These are phyloP conservation scores for Thamnophis sirtalis DNA, from an alignment of 2,113 vertebrate genomes.

Conservation along the genomic window DNA sequence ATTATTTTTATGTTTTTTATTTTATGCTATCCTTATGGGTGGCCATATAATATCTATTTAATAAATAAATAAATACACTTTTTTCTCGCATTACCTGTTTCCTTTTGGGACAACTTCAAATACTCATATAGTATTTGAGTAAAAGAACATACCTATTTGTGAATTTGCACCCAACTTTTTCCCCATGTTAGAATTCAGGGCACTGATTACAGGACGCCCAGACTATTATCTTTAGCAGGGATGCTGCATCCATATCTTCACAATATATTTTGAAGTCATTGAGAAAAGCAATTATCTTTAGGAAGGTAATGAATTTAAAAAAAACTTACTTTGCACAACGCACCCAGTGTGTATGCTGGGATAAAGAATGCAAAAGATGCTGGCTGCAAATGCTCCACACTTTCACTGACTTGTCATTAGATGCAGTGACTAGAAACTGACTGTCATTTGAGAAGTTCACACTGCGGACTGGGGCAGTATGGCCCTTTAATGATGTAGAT, in stretches of 20 bases:
- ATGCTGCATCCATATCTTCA: not conserved
- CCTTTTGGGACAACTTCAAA: not conserved
- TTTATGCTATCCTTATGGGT: not conserved
- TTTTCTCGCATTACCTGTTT: not conserved
- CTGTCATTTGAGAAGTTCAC: conserved; percentile 86
- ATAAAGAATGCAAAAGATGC: conserved; percentile 82
- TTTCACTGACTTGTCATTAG: conserved; percentile 91
- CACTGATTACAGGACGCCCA: not conserved
- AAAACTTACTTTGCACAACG: conserved; percentile 83
- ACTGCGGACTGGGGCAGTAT: conserved; percentile 83
- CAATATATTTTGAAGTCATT: not conserved
- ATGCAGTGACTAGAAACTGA: conserved; percentile 81
- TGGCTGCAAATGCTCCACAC: conserved; percentile 83
- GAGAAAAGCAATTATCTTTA: not conserved
- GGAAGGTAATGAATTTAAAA: conserved; percentile 4
- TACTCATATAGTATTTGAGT: too few species aligned
- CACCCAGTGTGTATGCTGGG: conserved; percentile 89
- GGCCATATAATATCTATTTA: not conserved
- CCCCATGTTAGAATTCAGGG: not conserved
- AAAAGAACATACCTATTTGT: not conserved
- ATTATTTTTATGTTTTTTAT: not conserved
- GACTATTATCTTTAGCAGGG: not conserved
- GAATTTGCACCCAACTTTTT: not conserved
- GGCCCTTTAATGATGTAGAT: conserved; percentile 83
- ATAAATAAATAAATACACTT: not conserved